Evolutionary conservation across 2,888 invertebrate genomes (phyloP).

Genomic region (Acheta domesticus): DNA sequence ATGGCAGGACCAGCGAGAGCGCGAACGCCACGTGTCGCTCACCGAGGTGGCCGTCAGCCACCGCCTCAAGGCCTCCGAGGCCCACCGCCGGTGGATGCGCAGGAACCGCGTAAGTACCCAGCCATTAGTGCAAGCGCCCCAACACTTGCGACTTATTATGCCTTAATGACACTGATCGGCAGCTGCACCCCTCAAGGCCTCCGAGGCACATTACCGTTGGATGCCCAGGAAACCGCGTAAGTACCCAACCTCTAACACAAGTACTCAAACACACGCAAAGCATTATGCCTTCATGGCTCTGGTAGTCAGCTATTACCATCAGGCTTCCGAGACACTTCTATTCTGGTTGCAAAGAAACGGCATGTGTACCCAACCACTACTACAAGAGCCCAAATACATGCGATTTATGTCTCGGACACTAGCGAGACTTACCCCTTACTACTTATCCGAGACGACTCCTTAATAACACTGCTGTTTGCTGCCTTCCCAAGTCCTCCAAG

Average conservation of each 20-base stretch:
- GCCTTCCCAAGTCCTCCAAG: constrained; percentile 59
- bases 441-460: too few species aligned
- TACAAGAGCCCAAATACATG: too few species aligned
- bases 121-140: too few species aligned
- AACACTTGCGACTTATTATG: too few species aligned
- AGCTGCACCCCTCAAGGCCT: constrained; percentile 59
- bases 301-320: too few species aligned
- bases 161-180: constrained; percentile 44
- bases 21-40: constrained; percentile 47
- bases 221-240: constrained; percentile 83
- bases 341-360: constrained; percentile 85
- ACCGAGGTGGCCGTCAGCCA: constrained; percentile 50
- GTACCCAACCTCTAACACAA: constrained; percentile 35
- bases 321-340: constrained; percentile 56
- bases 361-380: constrained; percentile 54
- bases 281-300: too few species aligned
- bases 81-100: constrained; percentile 77
- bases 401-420: too few species aligned
- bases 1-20: constrained; percentile 62
- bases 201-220: constrained; percentile 70
- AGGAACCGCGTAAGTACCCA: constrained; percentile 70
- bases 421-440: too few species aligned
- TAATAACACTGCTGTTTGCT: constrained; percentile 48
- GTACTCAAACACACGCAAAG: too few species aligned
- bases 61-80: constrained; percentile 59